Evolutionary conservation across 2,797 vertebrate species (phyloP).

Genomic region (Sebastes kiyomatsui): DNA sequence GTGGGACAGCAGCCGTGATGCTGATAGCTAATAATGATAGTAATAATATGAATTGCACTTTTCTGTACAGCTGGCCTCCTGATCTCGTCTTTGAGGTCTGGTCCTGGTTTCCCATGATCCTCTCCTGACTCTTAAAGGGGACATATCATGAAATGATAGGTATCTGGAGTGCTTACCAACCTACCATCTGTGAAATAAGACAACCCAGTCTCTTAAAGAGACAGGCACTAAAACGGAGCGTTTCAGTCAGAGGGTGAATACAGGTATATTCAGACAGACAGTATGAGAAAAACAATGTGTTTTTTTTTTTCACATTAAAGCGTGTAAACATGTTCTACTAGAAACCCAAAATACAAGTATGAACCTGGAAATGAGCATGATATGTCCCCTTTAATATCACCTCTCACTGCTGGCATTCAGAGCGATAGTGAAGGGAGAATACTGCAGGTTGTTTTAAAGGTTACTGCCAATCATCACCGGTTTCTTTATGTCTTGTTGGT

Average conservation of each 20-base stretch:
- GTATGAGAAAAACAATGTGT: background rate
- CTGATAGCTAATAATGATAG: constrained; percentile 29
- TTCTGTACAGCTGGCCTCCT: constrained; percentile 34
- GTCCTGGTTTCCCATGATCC: constrained; percentile 27
- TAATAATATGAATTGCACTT: constrained; percentile 51
- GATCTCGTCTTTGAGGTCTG: background rate
- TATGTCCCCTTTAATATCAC: background rate
- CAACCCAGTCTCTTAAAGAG: background rate
- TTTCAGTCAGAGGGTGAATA: too few species aligned
- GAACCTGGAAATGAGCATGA: background rate
- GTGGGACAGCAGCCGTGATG: constrained; percentile 53
- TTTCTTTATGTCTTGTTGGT: background rate
- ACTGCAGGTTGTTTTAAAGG: background rate
- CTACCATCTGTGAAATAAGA: background rate
- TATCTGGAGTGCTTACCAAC: background rate
- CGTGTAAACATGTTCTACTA: background rate
- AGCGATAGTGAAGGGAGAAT: background rate
- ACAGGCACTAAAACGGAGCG: too few species aligned
- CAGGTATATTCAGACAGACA: background rate
- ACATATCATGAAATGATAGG: background rate
- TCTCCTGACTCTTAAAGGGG: background rate
- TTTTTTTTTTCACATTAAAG: background rate
- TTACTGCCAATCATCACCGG: background rate
- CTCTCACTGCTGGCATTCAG: background rate
- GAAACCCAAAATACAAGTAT: background rate